A percentile compares a stretch with the other conserved stretches of the same genome.
Conservation (phyloP, 2,797 vertebrate species). For the Mionectes olivaceus region DNA sequence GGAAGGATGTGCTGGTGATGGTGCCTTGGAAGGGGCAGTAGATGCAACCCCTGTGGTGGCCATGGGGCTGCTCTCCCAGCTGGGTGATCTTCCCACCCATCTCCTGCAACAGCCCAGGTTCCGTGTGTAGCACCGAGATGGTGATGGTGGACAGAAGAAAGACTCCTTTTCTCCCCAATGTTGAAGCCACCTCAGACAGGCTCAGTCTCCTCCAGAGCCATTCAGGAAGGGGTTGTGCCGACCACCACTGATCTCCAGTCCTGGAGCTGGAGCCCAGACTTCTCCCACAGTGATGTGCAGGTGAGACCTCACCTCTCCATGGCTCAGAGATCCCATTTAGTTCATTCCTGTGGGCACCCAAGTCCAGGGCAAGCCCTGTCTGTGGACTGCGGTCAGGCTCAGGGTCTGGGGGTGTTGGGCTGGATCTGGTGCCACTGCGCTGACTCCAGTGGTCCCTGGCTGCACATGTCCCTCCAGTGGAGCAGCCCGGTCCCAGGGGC, state of each 20-base stretch:
- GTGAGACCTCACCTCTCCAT: not conserved
- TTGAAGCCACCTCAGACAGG: not conserved
- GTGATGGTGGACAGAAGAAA: fast-evolving
- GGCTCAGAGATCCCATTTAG: fast-evolving
- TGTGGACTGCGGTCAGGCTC: not conserved
- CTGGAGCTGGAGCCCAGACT: not conserved
- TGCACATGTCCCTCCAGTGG: slow-evolving; percentile 86
- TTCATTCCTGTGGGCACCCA: fast-evolving
- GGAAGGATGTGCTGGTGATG: not conserved
- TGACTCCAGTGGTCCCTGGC: slow-evolving; percentile 78
- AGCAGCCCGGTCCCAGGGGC: slow-evolving; percentile 69
- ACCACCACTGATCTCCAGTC: not conserved
- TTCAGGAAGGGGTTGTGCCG: fast-evolving
- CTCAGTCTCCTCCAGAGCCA: fast-evolving
- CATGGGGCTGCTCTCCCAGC: not conserved
- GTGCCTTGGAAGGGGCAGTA: no score
- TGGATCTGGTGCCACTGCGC: slow-evolving; percentile 82
- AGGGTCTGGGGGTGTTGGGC: not conserved
- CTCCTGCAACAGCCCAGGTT: not conserved
- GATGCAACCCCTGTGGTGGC: not conserved
- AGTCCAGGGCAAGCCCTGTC: not conserved
- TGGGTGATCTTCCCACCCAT: not conserved
- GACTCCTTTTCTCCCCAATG: not conserved
- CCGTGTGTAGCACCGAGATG: fast-evolving
- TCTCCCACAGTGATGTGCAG: fast-evolving